These are phyloP conservation scores for Polietes domitor DNA, from an alignment of 2,888 invertebrate genomes.

Conservation along the genomic window DNA sequence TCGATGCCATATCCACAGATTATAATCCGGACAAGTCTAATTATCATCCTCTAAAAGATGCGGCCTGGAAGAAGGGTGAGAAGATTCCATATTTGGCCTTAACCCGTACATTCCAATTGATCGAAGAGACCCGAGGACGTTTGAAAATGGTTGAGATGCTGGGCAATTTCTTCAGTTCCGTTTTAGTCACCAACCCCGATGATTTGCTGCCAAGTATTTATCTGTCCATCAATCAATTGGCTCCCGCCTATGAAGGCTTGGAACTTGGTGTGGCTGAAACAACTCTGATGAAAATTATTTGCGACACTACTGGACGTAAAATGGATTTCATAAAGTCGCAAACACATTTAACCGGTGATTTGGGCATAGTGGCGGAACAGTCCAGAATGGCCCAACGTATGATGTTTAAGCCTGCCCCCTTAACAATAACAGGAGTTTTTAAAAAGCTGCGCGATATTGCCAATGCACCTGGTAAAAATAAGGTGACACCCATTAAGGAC, in stretches of 20 bases:
- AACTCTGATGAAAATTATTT: slow-evolving; percentile 96
- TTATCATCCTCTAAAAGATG: slow-evolving; percentile 92
- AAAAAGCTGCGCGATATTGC: slow-evolving; percentile 93
- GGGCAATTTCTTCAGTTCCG: slow-evolving; percentile 95
- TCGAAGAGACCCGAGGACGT: slow-evolving; percentile 92
- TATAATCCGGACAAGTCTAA: slow-evolving; percentile 88
- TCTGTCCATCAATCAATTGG: slow-evolving; percentile 96
- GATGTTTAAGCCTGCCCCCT: slow-evolving; percentile 91
- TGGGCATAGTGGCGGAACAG: slow-evolving; percentile 94
- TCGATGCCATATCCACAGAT: slow-evolving; percentile 69
- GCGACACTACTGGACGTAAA: slow-evolving; percentile 92
- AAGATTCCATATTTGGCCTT: slow-evolving; percentile 96
- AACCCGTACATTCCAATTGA: slow-evolving; percentile 93
- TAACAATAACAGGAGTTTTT: slow-evolving; percentile 89
- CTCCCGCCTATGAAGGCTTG: slow-evolving; percentile 94
- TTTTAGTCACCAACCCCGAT: slow-evolving; percentile 92
- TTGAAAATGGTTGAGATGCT: slow-evolving; percentile 95
- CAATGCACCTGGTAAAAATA: slow-evolving; percentile 90
- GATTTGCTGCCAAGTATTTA: slow-evolving; percentile 95
- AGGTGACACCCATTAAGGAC: slow-evolving; percentile 94
- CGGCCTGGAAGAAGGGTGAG: slow-evolving; percentile 89
- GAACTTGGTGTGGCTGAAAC: slow-evolving; percentile 98
- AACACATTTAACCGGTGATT: slow-evolving; percentile 87
- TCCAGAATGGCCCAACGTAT: slow-evolving; percentile 92
- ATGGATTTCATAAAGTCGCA: slow-evolving; percentile 90